Evolutionary conservation across 2,888 invertebrate species (phyloP).

Genomic region (Toxonevra muliebris): DNA sequence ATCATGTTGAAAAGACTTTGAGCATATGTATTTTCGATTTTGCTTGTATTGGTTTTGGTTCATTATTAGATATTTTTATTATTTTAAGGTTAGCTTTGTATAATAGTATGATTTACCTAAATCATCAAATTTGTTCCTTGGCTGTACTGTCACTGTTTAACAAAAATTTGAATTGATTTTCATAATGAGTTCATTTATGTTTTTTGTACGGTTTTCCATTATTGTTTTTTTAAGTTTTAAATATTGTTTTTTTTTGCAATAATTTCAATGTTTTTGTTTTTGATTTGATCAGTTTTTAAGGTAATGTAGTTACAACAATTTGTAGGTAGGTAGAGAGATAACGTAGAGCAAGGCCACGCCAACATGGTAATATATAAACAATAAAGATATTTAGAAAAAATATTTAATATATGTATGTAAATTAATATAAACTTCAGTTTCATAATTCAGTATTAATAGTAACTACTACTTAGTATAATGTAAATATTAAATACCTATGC

Average conservation of each 20-base stretch:
- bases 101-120: constrained; percentile 69
- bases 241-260: constrained; percentile 27
- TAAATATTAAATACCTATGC: not conserved
- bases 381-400: constrained; percentile 43
- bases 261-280: not conserved
- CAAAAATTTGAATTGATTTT: constrained; percentile 53
- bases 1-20: not conserved
- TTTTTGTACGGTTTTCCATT: constrained; percentile 31
- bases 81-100: constrained; percentile 29
- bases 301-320: no score
- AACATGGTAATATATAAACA: constrained; percentile 42
- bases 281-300: no score
- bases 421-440: not conserved
- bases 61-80: not conserved
- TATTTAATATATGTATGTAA: constrained; percentile 22
- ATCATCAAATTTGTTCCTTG: constrained; percentile 76
- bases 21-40: not conserved
- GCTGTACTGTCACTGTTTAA: constrained; percentile 73
- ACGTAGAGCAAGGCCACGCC: constrained; percentile 42
- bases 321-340: not conserved
- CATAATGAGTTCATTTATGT: constrained; percentile 19
- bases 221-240: constrained; percentile 32
- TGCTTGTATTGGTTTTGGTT: not conserved
- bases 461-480: no score
- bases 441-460: not conserved